Percentiles rank a stretch among this genome's conserved stretches.
These are phyloP conservation scores for Strix uralensis DNA, from an alignment of 2,113 vertebrate species.

Conservation along the genomic window DNA sequence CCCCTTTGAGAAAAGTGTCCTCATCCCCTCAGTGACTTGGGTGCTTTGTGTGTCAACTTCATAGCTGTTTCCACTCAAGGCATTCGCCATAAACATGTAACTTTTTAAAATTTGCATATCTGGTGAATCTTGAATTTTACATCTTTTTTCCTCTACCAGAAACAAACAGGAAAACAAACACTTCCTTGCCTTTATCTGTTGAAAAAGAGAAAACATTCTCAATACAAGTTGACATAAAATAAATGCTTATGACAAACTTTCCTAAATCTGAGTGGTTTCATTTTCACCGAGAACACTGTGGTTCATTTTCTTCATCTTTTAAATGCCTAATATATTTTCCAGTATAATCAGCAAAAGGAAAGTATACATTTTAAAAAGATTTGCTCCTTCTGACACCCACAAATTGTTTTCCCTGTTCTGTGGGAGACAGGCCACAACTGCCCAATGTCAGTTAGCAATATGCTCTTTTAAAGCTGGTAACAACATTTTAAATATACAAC, in stretches of 20 bases:
- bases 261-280: background rate
- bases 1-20: background rate
- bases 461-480: background rate
- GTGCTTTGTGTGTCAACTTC: background rate
- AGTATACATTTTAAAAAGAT: background rate
- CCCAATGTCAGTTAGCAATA: fast-evolving
- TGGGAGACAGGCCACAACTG: too few species aligned
- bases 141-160: background rate
- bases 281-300: background rate
- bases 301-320: background rate
- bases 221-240: background rate
- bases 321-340: background rate
- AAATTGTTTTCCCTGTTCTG: background rate
- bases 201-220: background rate
- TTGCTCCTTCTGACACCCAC: fast-evolving
- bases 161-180: background rate
- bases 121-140: background rate
- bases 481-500: fast-evolving
- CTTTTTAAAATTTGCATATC: background rate
- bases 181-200: background rate
- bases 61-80: background rate
- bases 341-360: background rate
- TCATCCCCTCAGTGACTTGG: background rate
- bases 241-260: constrained; percentile 36
- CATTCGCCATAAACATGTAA: background rate